Conservation (phyloP, 2,888 invertebrate species). For the Scaptomyza polygonia region DNA sequence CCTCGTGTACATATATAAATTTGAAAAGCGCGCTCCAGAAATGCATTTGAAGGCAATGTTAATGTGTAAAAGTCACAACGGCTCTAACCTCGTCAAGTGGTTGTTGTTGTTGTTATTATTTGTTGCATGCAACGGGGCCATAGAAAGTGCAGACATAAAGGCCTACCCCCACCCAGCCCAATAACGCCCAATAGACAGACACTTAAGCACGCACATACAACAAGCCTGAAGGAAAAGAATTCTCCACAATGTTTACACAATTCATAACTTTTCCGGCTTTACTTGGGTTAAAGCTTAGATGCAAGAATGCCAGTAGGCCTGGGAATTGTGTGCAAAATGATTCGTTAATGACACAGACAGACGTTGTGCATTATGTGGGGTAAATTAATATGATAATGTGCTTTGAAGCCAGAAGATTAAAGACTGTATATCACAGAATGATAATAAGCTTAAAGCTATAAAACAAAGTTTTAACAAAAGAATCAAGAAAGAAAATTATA, state of each 20-base stretch:
- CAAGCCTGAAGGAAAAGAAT: constrained; percentile 39
- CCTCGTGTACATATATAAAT: constrained; percentile 1
- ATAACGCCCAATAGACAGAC: constrained; percentile 17
- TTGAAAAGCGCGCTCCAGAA: constrained; percentile 70
- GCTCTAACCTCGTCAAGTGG: constrained; percentile 50
- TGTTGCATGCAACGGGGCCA: constrained; percentile 71
- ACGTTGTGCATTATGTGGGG: not conserved
- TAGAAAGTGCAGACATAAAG: constrained; percentile 65
- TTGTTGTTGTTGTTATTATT: constrained; percentile 45
- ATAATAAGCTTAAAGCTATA: not conserved
- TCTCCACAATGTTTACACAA: constrained; percentile 42
- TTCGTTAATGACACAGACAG: constrained; percentile 18
- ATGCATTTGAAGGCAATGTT: constrained; percentile 43
- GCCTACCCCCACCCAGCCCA: constrained; percentile 8
- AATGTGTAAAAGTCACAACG: constrained; percentile 28
- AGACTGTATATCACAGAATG: not conserved
- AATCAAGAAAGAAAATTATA: not conserved
- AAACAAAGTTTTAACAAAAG: not conserved
- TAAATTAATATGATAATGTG: not conserved
- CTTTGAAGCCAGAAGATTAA: not conserved
- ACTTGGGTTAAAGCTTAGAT: not conserved
- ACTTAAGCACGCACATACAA: constrained; percentile 52
- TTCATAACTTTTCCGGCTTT: constrained; percentile 39
- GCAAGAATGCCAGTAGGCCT: constrained; percentile 18
- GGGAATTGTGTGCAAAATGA: constrained; percentile 35